phyloP scores from a whole-genome alignment of 2,888 invertebrate genomes.

The Tipula unca region DNA sequence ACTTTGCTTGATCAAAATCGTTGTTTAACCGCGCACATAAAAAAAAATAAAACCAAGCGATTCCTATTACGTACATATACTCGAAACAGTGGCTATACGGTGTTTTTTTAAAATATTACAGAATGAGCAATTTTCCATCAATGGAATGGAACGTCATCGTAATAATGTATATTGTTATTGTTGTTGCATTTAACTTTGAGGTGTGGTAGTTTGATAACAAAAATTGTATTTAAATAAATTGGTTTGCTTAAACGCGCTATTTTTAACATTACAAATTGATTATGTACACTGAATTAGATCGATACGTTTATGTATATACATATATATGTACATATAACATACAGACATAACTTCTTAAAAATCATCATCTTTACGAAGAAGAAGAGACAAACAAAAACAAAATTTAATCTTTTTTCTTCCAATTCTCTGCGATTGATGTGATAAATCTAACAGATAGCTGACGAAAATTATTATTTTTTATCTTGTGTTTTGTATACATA shows the following conservation, averaged over 20 bases:
- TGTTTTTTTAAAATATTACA: neutral
- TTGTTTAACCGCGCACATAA: neutral
- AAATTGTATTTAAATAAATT: neutral
- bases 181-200: neutral
- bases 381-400: no score
- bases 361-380: neutral
- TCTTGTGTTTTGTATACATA: neutral
- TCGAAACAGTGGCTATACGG: neutral
- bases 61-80: neutral
- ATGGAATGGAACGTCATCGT: neutral
- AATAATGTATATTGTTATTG: neutral
- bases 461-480: neutral
- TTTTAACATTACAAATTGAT: neutral
- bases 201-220: neutral
- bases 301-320: neutral
- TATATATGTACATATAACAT: neutral
- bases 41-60: neutral
- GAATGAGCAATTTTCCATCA: neutral
- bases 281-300: neutral
- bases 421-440: neutral
- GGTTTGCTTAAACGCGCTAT: no score
- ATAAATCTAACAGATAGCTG: constrained; percentile 3
- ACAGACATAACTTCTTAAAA: neutral
- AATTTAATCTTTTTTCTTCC: no score
- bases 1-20: no score